These are phyloP conservation scores for Centropyge bicolor DNA, from an alignment of 2,797 vertebrate species.

Conservation along the genomic window DNA sequence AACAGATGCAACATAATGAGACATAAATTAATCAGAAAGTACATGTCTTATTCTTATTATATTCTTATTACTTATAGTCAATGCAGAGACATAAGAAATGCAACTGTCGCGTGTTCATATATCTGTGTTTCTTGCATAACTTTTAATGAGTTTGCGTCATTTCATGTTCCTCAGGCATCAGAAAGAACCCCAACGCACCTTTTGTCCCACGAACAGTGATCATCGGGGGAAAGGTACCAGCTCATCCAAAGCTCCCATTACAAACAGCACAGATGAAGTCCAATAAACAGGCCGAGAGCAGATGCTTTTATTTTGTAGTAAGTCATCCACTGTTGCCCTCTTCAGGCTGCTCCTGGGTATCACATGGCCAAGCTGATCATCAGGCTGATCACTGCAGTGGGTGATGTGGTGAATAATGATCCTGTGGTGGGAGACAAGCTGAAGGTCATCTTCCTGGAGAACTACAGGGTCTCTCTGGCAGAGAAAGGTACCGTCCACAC, in stretches of 20 bases:
- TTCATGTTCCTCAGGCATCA: conserved; percentile 87
- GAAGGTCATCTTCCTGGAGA: conserved; percentile 96
- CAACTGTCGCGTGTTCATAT: background rate
- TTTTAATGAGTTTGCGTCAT: background rate
- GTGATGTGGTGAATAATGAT: conserved; percentile 93
- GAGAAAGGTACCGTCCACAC: conserved; percentile 90
- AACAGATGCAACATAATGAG: background rate
- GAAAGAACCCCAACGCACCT: conserved; percentile 86
- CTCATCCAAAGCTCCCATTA: background rate
- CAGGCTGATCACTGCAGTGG: conserved; percentile 94
- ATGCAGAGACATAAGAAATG: background rate
- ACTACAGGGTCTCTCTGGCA: conserved; percentile 97
- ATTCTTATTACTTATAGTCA: background rate
- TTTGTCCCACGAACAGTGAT: conserved; percentile 96
- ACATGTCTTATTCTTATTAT: no score
- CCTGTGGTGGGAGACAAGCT: conserved; percentile 90
- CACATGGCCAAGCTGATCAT: conserved; percentile 99
- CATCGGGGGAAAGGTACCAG: conserved; percentile 94
- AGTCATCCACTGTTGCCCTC: conserved; percentile 38
- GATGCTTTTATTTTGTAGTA: background rate
- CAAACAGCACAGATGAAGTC: background rate
- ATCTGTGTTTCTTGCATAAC: background rate
- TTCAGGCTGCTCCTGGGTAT: conserved; percentile 96
- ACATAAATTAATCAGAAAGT: background rate
- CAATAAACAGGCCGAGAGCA: background rate